Conservation (phyloP, 2,113 vertebrate species). For the Castor canadensis region DNA sequence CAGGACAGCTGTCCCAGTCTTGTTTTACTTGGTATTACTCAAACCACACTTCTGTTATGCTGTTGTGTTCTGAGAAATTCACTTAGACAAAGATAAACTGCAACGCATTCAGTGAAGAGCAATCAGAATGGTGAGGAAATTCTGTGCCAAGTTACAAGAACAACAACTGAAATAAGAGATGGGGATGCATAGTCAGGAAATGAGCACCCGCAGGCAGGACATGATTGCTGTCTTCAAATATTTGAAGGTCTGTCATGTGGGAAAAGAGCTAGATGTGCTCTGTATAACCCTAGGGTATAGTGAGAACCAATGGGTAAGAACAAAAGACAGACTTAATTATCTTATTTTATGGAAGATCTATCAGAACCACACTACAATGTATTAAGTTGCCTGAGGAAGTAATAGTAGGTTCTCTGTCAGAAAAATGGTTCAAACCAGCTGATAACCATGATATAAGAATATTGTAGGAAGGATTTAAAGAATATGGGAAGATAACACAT, state of each 20-base stretch:
- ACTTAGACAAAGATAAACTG: constrained; percentile 13
- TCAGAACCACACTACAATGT: constrained; percentile 30
- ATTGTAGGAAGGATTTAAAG: neutral
- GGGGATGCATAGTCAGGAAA: constrained; percentile 8
- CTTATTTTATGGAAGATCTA: constrained; percentile 43
- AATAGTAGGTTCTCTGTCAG: constrained; percentile 2
- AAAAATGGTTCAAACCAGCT: neutral
- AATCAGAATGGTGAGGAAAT: constrained; percentile 29
- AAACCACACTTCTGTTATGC: neutral
- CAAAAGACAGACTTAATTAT: constrained; percentile 52
- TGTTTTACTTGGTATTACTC: neutral
- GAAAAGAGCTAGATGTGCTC: neutral
- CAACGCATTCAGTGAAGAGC: neutral
- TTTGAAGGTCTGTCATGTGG: constrained; percentile 26
- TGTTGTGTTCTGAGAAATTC: constrained; percentile 17
- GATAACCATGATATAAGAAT: neutral
- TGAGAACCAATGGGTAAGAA: constrained; percentile 31
- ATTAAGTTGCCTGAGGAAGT: constrained; percentile 15
- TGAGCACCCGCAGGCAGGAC: constrained; percentile 45
- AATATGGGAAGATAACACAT: neutral
- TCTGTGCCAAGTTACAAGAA: neutral
- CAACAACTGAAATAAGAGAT: constrained; percentile 41
- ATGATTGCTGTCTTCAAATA: constrained; percentile 43
- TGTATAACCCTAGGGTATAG: constrained; percentile 13
- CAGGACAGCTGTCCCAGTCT: neutral